phyloP scores from a whole-genome alignment of 2,888 invertebrate species.

The Mythimna pallens region DNA sequence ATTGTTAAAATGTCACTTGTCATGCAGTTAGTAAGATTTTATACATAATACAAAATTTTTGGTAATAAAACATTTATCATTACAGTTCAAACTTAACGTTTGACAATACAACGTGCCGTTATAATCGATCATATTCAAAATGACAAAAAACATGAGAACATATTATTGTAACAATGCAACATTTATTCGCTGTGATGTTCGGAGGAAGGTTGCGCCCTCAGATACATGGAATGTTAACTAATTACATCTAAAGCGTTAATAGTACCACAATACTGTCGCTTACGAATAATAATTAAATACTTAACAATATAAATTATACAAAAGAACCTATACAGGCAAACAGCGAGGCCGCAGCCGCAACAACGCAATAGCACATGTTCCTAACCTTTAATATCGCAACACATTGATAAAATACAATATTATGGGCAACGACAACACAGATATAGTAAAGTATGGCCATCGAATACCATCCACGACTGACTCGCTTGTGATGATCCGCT shows the following conservation, averaged over 20 bases:
- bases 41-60: constrained; percentile 75
- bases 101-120: constrained; percentile 61
- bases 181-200: constrained; percentile 73
- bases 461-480: constrained; percentile 8
- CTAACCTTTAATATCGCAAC: constrained; percentile 69
- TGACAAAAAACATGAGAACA: constrained; percentile 65
- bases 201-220: constrained; percentile 55
- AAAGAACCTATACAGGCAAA: constrained; percentile 73
- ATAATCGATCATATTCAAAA: constrained; percentile 57
- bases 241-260: constrained; percentile 82
- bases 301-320: constrained; percentile 77
- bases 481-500: constrained; percentile 49
- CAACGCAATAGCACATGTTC: constrained; percentile 51
- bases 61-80: constrained; percentile 77
- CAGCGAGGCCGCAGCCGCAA: constrained; percentile 57
- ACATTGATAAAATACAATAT: constrained; percentile 75
- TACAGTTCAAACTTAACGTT: constrained; percentile 73
- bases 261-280: constrained; percentile 85
- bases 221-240: constrained; percentile 87
- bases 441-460: constrained; percentile 40
- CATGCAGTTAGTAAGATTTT: constrained; percentile 85
- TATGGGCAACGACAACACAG: constrained; percentile 74
- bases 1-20: constrained; percentile 79
- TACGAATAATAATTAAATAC: constrained; percentile 83
- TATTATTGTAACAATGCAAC: constrained; percentile 66